Evolutionary conservation across 2,888 invertebrate species (phyloP).

Genomic region (Erpobdella octoculata): DNA sequence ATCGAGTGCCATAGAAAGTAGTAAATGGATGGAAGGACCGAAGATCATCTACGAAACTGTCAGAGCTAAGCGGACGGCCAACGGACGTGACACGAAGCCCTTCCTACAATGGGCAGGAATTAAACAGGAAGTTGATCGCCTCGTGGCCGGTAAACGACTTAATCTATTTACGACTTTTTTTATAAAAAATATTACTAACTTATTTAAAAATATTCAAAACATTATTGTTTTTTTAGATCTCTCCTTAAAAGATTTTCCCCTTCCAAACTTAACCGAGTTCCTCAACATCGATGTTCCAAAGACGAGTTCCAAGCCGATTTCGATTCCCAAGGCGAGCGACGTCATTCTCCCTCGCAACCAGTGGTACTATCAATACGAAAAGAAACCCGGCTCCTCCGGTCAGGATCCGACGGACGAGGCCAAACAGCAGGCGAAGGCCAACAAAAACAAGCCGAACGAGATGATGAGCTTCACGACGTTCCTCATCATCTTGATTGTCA

Average conservation of each 20-base stretch:
- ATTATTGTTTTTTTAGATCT: slow-evolving; percentile 33
- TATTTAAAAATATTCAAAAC: background rate
- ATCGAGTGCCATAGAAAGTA: slow-evolving; percentile 43
- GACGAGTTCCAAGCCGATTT: slow-evolving; percentile 30
- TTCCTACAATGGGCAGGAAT: slow-evolving; percentile 48
- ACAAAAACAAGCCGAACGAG: slow-evolving; percentile 29
- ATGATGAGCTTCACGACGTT: slow-evolving; percentile 36
- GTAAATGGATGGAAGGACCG: slow-evolving; percentile 46
- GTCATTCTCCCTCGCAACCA: slow-evolving; percentile 38
- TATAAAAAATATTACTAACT: background rate
- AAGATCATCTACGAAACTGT: slow-evolving; percentile 41
- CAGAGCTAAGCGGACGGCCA: slow-evolving; percentile 32
- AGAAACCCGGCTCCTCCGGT: slow-evolving; percentile 24
- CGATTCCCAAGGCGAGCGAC: slow-evolving; percentile 34
- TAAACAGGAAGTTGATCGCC: slow-evolving; percentile 43
- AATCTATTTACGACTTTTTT: background rate
- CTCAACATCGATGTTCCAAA: slow-evolving; percentile 35
- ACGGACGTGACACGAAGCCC: slow-evolving; percentile 40
- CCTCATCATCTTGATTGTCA: slow-evolving; percentile 41
- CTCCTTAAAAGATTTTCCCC: slow-evolving; percentile 38
- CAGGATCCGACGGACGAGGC: background rate
- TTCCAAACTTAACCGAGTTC: slow-evolving; percentile 38
- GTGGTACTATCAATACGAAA: slow-evolving; percentile 39
- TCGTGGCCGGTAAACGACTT: slow-evolving; percentile 45
- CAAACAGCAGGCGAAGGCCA: background rate